Evolutionary conservation across 2,888 invertebrate species (phyloP), one percentile per base, ranked within the genome.

Genomic region (Drosophila mulleri): DNA sequence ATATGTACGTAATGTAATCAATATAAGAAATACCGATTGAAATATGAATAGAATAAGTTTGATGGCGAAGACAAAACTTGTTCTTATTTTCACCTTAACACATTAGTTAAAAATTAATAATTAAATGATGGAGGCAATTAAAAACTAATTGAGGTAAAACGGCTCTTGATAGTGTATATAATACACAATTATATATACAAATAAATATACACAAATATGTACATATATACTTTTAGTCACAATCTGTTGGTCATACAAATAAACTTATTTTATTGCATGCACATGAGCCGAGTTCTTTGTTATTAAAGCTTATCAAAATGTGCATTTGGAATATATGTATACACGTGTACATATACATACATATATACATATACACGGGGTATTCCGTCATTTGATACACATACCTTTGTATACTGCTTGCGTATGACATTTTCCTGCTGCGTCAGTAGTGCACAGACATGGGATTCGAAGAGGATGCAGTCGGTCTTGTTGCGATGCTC

Each of bases 401-500:
- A 26, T 48, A 98, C 94, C 94, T 98, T 98, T 16, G 95, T 96
- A 92, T 99, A 99, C 88, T 96, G 96, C 88, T 96, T 96, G 89
- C 97, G 96, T 67, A 99, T 95, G 16, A 96, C 96, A 88, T 98
- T 97, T 94, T 99, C 98, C 93, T 96, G 96, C 44, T 95, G 79
- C 11, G 92, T 91, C 37, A 92, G 81, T 65, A 91, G 80, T 39
- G 98, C 98, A 26, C 98, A 97, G 29, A 98, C 98, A 93, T 97
- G 96, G 35, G 98, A 98, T 93, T 98, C 98, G 92, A 98, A 98
- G 71, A 98, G 94, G 60, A 98, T 94, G 41, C 97, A 96, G 77
- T 97, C 96, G 89, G 96, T 96, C 93, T 96, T 96, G 92, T 96
- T 96, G 91, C 98, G 95, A 91, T 97, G 97, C 92, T 98, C 98